Base-by-base conservation (phyloP, 2,888 invertebrate species). In the Drosophila barbarae region DNA sequence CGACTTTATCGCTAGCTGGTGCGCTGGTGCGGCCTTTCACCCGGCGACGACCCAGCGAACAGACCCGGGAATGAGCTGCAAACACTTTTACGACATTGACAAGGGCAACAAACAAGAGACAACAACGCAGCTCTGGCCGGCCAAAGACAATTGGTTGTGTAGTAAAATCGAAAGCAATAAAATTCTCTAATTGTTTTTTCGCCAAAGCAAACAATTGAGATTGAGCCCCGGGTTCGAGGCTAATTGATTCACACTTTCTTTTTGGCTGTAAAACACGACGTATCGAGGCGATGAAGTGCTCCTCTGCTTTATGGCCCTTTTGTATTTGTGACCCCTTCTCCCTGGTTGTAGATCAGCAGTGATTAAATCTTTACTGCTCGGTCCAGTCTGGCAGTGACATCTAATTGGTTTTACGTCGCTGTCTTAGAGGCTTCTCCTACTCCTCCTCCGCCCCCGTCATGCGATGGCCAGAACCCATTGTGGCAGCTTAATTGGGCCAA, bases 241-340 rank as follows among this genome's bases (percentile, higher is more conserved):
- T 86, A 86, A 87, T 86, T 86, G 84, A 83, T 87, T 87, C 86
- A 86, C 87, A 86, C 86, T 86, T 84, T 86, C 77, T 84, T 84
- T 76, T 69, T 69, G 75, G 74, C 77, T 74, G 74, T 85, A 76
- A 83, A 83, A 83, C 71, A 83, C 77, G 80, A 82, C 84, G 58
- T 60, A 54, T 59, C 44, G 44, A 47, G 44, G 30, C 32, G 55
- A 18, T 53, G 66, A 61, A 69, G 60, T 34, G 35, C 38, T 55
- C 52, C 61, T 32, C 55, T 21, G 39, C 36, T 75, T 73, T 70
- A 72, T 59, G 69, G 60, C 49, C 32, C 13, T 28, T 51, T 28
- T 28, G 28, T 28, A n/a, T 15, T 42, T n/a, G 42, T 42, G 26
- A 42, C 42, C 53, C 53, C 34, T 23, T n/a, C 23, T 12, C n/a